Percentiles rank a stretch among this genome's conserved stretches.
These are phyloP conservation scores for Limnephilus marmoratus DNA, from an alignment of 2,888 invertebrate genomes.

Conservation along the genomic window DNA sequence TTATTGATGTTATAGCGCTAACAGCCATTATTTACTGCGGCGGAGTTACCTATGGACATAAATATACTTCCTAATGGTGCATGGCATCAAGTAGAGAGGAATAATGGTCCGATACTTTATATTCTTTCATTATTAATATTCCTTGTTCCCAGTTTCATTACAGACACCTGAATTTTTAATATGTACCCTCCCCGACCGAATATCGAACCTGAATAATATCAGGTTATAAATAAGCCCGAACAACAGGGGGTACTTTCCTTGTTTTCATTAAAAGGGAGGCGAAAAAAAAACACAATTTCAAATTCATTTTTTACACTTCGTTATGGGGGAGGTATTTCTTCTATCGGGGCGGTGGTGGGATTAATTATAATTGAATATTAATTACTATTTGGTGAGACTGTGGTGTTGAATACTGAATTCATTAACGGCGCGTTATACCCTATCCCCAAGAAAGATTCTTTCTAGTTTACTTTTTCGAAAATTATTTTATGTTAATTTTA, in stretches of 20 bases:
- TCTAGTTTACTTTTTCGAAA: background rate
- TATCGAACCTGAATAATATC: slow-evolving; percentile 43
- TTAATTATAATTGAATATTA: slow-evolving; percentile 64
- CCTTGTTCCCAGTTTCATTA: slow-evolving; percentile 21
- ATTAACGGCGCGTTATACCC: slow-evolving; percentile 3
- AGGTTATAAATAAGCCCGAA: slow-evolving; percentile 51
- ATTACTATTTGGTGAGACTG: slow-evolving; percentile 51
- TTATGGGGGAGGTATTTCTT: slow-evolving; percentile 56
- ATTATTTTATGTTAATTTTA: too few species aligned
- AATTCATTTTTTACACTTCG: slow-evolving; percentile 62
- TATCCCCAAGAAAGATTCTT: background rate
- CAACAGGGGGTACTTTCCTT: slow-evolving; percentile 46
- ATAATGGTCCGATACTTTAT: slow-evolving; percentile 12
- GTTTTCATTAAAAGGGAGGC: slow-evolving; percentile 59
- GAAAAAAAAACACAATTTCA: slow-evolving; percentile 56
- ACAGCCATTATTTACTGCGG: slow-evolving; percentile 5
- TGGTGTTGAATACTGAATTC: slow-evolving; percentile 40
- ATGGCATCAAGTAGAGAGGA: background rate
- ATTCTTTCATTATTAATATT: slow-evolving; percentile 3
- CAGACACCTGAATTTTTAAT: slow-evolving; percentile 31
- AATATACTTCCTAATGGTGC: too few species aligned
- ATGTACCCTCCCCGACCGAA: background rate
- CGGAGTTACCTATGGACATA: too few species aligned
- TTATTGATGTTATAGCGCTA: slow-evolving; percentile 12
- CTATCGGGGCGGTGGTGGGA: slow-evolving; percentile 55